Evolutionary conservation across 2,797 vertebrate genomes (phyloP).

Genomic region (Sciurus carolinensis): DNA sequence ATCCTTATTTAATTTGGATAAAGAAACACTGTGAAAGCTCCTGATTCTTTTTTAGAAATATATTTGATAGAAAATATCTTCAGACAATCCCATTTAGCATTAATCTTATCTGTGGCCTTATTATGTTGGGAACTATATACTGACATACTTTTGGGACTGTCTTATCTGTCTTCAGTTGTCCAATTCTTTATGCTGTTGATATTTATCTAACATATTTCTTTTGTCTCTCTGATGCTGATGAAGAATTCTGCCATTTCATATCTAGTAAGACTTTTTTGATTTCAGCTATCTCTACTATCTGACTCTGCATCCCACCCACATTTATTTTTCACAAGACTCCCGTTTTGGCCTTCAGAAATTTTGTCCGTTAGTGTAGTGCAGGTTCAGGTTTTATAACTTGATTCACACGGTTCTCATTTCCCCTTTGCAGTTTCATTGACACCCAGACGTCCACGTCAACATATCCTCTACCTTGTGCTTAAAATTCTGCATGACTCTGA

Average conservation of each 20-base stretch:
- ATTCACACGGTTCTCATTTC: neutral
- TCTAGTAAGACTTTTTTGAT: neutral
- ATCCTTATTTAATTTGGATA: neutral
- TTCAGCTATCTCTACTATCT: neutral
- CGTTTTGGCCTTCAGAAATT: neutral
- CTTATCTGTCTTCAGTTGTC: neutral
- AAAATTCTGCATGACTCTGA: neutral
- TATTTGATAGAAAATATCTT: neutral
- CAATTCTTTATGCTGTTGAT: neutral
- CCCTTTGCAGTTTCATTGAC: neutral
- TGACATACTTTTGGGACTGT: neutral
- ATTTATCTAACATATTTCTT: neutral
- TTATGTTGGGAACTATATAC: neutral
- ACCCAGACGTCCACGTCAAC: neutral
- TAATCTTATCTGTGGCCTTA: neutral
- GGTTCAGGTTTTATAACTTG: neutral
- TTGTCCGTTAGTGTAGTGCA: neutral
- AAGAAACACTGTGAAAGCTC: neutral
- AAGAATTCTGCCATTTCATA: neutral
- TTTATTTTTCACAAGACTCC: neutral
- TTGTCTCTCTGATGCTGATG: neutral
- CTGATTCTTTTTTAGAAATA: neutral
- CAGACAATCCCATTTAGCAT: neutral
- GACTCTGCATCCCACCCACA: accelerated
- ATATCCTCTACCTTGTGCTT: neutral